phyloP scores from a whole-genome alignment of 2,797 vertebrate genomes.

The Caiman crocodilus region DNA sequence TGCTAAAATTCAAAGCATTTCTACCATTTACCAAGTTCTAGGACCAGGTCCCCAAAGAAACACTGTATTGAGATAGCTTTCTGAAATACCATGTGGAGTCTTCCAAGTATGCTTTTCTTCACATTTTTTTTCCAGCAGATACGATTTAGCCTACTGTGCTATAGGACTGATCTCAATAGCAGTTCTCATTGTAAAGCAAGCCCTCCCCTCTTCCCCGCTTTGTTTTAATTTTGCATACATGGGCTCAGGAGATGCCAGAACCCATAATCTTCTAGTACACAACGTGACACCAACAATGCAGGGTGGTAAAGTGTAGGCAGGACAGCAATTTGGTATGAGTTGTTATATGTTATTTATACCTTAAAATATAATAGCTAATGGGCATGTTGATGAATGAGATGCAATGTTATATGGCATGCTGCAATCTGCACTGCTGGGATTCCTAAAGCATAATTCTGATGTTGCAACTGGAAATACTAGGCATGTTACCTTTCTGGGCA shows the following conservation, averaged over 20 bases:
- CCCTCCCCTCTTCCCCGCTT: background rate
- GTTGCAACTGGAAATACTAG: too few relatives aligned
- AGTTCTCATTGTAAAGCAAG: background rate
- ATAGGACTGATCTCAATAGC: background rate
- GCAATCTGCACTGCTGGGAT: too few relatives aligned
- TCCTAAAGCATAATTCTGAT: too few relatives aligned
- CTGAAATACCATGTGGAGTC: background rate
- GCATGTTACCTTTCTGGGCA: too few relatives aligned
- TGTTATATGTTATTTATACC: too few relatives aligned
- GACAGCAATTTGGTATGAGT: too few relatives aligned
- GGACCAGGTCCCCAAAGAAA: background rate
- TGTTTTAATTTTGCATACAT: background rate
- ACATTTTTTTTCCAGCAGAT: background rate
- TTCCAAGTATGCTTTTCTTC: background rate
- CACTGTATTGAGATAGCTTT: background rate
- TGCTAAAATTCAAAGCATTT: background rate
- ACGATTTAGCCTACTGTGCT: background rate
- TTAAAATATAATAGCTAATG: too few relatives aligned
- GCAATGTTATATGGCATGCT: too few relatives aligned
- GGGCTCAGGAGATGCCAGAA: background rate
- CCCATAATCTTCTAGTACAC: background rate
- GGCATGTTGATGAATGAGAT: too few relatives aligned
- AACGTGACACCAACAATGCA: background rate
- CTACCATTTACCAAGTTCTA: background rate
- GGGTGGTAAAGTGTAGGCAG: background rate